These are phyloP conservation scores for Dipodomys spectabilis DNA, from an alignment of 2,113 vertebrate species.

Conservation along the genomic window DNA sequence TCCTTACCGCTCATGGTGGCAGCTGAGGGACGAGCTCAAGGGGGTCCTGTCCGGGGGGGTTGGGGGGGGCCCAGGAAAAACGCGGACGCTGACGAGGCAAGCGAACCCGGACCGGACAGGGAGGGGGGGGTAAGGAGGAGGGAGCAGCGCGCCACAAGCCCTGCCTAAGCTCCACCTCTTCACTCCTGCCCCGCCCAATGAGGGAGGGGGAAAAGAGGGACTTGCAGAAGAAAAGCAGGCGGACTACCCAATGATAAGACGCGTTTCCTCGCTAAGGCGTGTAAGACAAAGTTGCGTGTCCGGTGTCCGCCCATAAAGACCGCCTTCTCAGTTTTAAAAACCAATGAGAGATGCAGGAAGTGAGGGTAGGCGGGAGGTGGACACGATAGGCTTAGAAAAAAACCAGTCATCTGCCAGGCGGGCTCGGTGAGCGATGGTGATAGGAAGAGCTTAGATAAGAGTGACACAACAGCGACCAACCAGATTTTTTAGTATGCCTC, in stretches of 20 bases:
- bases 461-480: slow-evolving; percentile 71
- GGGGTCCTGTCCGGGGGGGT: slow-evolving; percentile 83
- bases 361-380: slow-evolving; percentile 42
- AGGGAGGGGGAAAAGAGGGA: slow-evolving; percentile 78
- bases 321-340: slow-evolving; percentile 5
- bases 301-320: slow-evolving; percentile 47
- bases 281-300: slow-evolving; percentile 66
- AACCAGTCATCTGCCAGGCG: slow-evolving; percentile 77
- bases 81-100: slow-evolving; percentile 86
- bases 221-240: slow-evolving; percentile 41
- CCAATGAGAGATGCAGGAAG: slow-evolving; percentile 71
- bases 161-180: slow-evolving; percentile 73
- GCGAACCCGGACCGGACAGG: slow-evolving; percentile 82
- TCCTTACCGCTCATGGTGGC: slow-evolving; percentile 87
- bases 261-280: slow-evolving; percentile 41
- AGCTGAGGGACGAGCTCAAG: slow-evolving; percentile 81
- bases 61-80: slow-evolving; percentile 80
- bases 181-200: slow-evolving; percentile 80
- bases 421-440: slow-evolving; percentile 43
- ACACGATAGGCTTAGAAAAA: slow-evolving; percentile 22
- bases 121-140: slow-evolving; percentile 77
- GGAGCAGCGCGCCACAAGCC: slow-evolving; percentile 80
- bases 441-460: slow-evolving; percentile 65
- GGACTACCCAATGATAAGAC: slow-evolving; percentile 47
- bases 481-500: slow-evolving; percentile 39